Base-by-base conservation (phyloP, 1,140 invertebrate species). In the Meloidogyne floridensis region DNA sequence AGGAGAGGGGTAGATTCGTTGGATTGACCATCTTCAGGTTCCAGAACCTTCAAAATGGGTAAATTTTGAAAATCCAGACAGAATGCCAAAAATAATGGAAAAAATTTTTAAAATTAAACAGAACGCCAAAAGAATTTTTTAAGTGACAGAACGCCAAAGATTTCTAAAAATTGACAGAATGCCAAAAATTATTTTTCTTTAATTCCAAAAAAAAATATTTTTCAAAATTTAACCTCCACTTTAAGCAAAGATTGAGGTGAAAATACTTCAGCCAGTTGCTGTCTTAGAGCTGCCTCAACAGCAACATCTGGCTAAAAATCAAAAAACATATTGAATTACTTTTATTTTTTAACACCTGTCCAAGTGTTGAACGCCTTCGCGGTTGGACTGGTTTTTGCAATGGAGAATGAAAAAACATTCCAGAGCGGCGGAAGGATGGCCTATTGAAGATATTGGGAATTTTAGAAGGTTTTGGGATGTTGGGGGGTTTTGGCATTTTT, bases 371-470 rank as follows among this genome's bases (percentile, higher is more conserved):
- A 47, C 77, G 77, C 11, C 77, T 69, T 13, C 51, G 77, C 5
- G 51, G 51, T 72, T 69, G 77, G 1, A 65, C n/a, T n/a, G 77
- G 42, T 71, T 69, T 54, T 43, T 69, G 59, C 32, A 79, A 71
- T 7, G 77, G 77, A 43, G 77, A 79, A 51, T 79, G 77, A 20
- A 79, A 79, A 71, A 79, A 79, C 77, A 79, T 79, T 54, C 72
- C 72, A 54, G 72, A 74, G 18, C 72, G 72, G n/a, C 72, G 72
- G 18, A 74, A 65, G 15, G 59, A 65, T 65, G 59, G 59, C n/a
- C 59, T 65, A 18, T 65, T 65, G n/a, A 65, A 65, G 15, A 65
- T 6, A 13, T 65, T n/a, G n/a, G 15, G 15, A n/a, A 65, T 65
- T 65, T 65, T 65, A n/a, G n/a, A 65, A 65, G 15, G 15, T 65